Evolutionary conservation across 2,797 vertebrate genomes (phyloP).

Genomic region (Chloroceryle inda): DNA sequence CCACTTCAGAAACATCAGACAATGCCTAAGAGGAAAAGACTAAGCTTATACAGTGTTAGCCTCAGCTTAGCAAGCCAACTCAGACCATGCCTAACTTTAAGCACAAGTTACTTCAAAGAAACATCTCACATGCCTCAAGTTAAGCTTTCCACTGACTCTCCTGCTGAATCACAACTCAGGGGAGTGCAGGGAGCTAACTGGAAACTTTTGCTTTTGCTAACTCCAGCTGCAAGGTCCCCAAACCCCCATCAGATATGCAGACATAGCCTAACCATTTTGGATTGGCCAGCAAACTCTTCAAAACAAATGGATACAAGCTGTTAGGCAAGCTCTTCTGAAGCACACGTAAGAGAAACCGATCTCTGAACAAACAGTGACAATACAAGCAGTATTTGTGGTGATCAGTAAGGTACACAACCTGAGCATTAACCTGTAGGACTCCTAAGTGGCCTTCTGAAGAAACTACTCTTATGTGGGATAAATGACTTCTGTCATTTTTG

Average conservation of each 20-base stretch:
- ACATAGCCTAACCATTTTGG: not conserved
- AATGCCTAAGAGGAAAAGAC: not conserved
- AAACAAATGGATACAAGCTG: not conserved
- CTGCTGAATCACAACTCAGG: not conserved
- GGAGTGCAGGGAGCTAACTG: not conserved
- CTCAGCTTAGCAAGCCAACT: not conserved
- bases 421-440: not conserved
- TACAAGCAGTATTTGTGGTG: not conserved
- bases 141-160: not conserved
- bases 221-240: not conserved
- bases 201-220: not conserved
- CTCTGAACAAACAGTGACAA: not conserved
- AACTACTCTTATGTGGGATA: not conserved
- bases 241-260: not conserved
- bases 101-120: not conserved
- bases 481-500: not conserved
- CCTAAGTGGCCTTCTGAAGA: rapidly evolving
- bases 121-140: not conserved
- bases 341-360: not conserved
- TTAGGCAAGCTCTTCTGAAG: not conserved
- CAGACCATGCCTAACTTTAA: not conserved
- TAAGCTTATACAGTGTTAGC: not conserved
- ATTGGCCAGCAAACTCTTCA: not conserved
- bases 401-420: not conserved
- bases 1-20: not conserved